Evolutionary conservation across 2,888 invertebrate genomes (phyloP), one percentile per base, ranked within the genome.

Genomic region (Cyclophora punctaria): DNA sequence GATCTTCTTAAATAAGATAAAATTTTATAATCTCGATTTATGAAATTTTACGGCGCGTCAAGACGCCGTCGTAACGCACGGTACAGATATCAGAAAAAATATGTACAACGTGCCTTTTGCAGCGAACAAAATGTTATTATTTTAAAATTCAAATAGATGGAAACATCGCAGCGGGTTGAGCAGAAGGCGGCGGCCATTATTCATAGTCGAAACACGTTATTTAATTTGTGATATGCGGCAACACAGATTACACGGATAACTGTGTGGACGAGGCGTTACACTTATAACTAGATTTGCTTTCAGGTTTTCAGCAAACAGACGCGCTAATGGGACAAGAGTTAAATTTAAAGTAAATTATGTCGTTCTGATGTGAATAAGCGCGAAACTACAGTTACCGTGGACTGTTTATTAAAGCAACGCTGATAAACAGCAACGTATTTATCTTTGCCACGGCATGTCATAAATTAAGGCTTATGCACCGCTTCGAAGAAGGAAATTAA

Each of bases 251-350:
- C 83, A 81, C 74, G 77, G 75, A 76, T 79, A 78, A 75, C 78
- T 62, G 63, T 69, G 72, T 71, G 76, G 74, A 68, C 67, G 68
- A 73, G 62, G 70, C 69, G 76, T 79, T 77, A 75, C 80, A 75
- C 75, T 76, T 78, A 72, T 84, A 86, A 86, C 78, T 83, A 70
- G 77, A 83, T 86, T 86, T 83, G 77, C 73, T 81, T 79, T 81
- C 80, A 79, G 75, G 73, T 78, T 75, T 78, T 73, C 72, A 69
- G 66, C 77, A 78, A 78, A 81, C 79, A 78, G 63, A 70, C 68
- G 66, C 69, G 63, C 66, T 78, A 79, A 80, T 76, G 73, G 75
- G 75, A 76, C 77, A 75, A 74, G 70, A 77, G 79, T 82, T 82
- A 76, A 76, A 81, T 75, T 71, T 71, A 69, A 77, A 82, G 75